Evolutionary conservation across 2,113 vertebrate genomes (phyloP).

Genomic region (Bujurquina vittata): DNA sequence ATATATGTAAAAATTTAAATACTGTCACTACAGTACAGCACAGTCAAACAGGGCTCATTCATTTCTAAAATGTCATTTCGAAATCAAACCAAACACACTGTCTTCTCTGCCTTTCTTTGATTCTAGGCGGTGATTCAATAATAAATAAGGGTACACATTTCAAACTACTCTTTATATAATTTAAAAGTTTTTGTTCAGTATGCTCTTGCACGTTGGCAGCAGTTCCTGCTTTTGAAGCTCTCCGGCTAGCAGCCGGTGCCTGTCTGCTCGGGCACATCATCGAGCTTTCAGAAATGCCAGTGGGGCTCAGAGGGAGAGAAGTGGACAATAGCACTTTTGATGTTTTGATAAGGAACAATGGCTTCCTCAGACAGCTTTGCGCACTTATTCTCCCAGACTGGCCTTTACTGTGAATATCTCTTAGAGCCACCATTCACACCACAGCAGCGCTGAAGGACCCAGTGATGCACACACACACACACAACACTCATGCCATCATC

Average conservation of each 20-base stretch:
- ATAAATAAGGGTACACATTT: not conserved
- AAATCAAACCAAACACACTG: too few species aligned
- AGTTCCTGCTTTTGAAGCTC: constrained; percentile 18
- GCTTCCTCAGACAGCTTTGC: constrained; percentile 73
- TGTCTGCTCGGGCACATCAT: constrained; percentile 49
- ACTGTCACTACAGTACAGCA: not conserved
- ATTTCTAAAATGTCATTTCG: not conserved
- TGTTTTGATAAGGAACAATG: constrained; percentile 81
- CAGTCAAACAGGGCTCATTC: not conserved
- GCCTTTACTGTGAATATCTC: constrained; percentile 79
- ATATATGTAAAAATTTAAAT: not conserved
- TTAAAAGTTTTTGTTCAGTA: constrained; percentile 53
- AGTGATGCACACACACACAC: constrained; percentile 25
- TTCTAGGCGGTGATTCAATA: not conserved
- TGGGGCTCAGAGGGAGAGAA: constrained; percentile 66
- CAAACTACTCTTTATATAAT: not conserved
- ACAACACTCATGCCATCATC: constrained; percentile 31
- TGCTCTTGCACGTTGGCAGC: not conserved
- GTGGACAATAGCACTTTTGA: constrained; percentile 74
- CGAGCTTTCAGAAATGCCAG: constrained; percentile 76
- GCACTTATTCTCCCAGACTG: constrained; percentile 68
- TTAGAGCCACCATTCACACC: constrained; percentile 61
- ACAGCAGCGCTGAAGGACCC: constrained; percentile 47
- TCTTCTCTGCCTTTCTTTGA: not conserved
- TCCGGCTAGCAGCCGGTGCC: constrained; percentile 1